Base-by-base conservation (phyloP, 2,113 vertebrate species). In the Chitala chitala region DNA sequence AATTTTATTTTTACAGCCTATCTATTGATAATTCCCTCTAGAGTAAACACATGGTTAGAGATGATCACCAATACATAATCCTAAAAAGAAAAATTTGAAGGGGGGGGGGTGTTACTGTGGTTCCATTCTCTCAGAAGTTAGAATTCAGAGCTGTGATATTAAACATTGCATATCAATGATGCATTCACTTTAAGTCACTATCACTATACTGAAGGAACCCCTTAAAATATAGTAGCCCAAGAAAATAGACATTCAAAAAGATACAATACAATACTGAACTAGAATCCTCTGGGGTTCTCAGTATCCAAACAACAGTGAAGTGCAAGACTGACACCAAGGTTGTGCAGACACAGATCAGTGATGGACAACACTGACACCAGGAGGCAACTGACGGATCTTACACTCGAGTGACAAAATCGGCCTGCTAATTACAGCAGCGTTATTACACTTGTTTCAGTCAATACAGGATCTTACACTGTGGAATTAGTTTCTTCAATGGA, bases 81-180 rank as follows among this genome's bases (percentile, higher is more conserved):
- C 48, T 29, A 70, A 53, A 53, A 36, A 46, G 17, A 48, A 65
- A 38, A 44, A 78, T 64, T 75, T 78, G 31, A 81, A 78, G 79
- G 78, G 78, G 71, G 73, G 73, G 66, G 68, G 46, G 24, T 10
- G 9, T 76, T 71, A 61, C 31, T 72, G 26, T 58, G 33, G 63
- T 65, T 85, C 63, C 78, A 59, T 53, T 48, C 74, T 73, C 76
- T 33, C 73, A 73, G 75, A 72, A 84, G 76, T 61, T 61, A 69
- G 74, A 78, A 64, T 80, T 65, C 74, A 79, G 82, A 80, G 81
- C 79, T 82, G 69, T 85, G 59, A 82, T 85, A 83, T 85, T 85
- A 85, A 78, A 87, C 80, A 84, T 66, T 79, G 84, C 84, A 84
- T 87, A 88, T 86, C 87, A 87, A 88, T 81, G 80, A 87, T 86